Base-by-base conservation (phyloP, 2,888 invertebrate species). In the Pandemis heparana region DNA sequence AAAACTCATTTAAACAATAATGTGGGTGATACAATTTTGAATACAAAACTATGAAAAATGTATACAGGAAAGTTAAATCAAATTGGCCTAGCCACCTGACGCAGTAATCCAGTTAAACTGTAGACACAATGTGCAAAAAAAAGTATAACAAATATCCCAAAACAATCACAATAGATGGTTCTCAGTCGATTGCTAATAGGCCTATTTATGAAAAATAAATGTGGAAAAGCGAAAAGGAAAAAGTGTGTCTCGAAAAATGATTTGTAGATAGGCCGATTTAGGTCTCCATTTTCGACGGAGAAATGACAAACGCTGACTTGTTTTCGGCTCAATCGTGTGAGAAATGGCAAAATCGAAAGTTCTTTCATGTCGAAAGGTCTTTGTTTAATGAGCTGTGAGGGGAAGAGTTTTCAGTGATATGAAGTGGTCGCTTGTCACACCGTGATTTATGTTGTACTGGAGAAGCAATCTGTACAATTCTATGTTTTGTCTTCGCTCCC, bases 361-460 rank as follows among this genome's bases (percentile, higher is more conserved):
- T 79, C 80, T 80, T 82, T 83, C 75, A 77, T 81, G 81, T 76
- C 77, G 78, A 80, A 80, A 80, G 80, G 81, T 79, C 79, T 77
- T 77, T 82, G 85, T 86, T 85, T 81, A 87, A 87, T 87, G 84
- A 83, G 79, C 80, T 80, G 79, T 82, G 71, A 78, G 75, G 76
- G 67, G 66, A 75, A 75, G 66, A 78, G 77, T 77, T 79, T 77
- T 77, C 61, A 51, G 56, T 68, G 63, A 68, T 68, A 59, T 32
- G 70, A 53, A 64, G 39, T 32, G 6, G 61, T 43, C 46, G n/a
- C 16, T 14, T 32, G 1, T 10, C 46, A 66, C 71, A 65, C 65
- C 48, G 60, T 38, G 5, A 38, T 7, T n/a, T 41, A 16, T 41
- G 8, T 53, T 53, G 8, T 10, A n/a, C n/a, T n/a, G n/a, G n/a